A percentile compares a stretch with the other conserved stretches of the same genome.
These are phyloP conservation scores for Physella acuta DNA, from an alignment of 1,140 invertebrate species.

Conservation along the genomic window DNA sequence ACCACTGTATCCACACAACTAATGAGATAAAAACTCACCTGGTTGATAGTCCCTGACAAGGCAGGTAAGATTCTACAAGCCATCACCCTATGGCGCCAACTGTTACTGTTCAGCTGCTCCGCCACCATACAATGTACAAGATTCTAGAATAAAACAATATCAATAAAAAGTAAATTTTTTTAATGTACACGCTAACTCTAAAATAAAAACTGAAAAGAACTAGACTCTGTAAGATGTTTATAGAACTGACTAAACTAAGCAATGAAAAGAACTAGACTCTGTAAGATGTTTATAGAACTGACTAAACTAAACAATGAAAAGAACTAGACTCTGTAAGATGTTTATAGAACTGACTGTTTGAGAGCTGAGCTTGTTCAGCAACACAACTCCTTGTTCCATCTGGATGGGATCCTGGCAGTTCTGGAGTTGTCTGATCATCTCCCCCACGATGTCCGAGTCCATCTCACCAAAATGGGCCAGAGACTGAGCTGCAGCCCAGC, in stretches of 20 bases:
- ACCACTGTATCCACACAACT: too few species aligned
- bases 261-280: too few species aligned
- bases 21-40: slow-evolving; percentile 37
- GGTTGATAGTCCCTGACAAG: slow-evolving; percentile 54
- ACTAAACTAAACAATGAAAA: slow-evolving; percentile 59
- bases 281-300: too few species aligned
- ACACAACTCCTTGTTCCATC: slow-evolving; percentile 47
- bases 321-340: slow-evolving; percentile 50
- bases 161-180: too few species aligned
- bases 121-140: slow-evolving; percentile 58
- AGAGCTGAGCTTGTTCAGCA: slow-evolving; percentile 52
- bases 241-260: too few species aligned
- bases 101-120: slow-evolving; percentile 57
- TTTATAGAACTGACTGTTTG: slow-evolving; percentile 45
- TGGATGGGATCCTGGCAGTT: slow-evolving; percentile 49
- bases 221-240: too few species aligned
- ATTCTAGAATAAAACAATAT: slow-evolving; percentile 37
- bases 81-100: slow-evolving; percentile 57
- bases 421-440: slow-evolving; percentile 54
- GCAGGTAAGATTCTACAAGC: slow-evolving; percentile 56
- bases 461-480: slow-evolving; percentile 54
- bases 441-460: slow-evolving; percentile 56
- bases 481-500: slow-evolving; percentile 59
- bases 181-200: too few species aligned
- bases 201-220: too few species aligned